Conservation (phyloP, 2,797 vertebrate genomes). For the Notolepis coatsorum region DNA sequence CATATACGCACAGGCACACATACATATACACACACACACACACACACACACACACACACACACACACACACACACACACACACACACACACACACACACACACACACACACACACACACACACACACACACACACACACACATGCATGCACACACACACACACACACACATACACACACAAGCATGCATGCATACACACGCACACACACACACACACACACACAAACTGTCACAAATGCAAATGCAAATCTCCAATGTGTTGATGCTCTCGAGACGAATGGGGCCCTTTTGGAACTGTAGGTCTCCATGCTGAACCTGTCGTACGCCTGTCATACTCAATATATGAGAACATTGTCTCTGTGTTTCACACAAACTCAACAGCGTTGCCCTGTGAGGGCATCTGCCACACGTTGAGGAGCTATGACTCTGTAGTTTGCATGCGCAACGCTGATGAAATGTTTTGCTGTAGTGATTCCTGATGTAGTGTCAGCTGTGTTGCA, state of each 20-base stretch:
- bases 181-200: background rate
- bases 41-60: background rate
- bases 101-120: background rate
- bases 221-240: background rate
- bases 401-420: too few species aligned
- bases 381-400: background rate
- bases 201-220: background rate
- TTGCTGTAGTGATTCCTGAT: too few species aligned
- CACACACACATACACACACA: slow-evolving; percentile 14
- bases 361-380: background rate
- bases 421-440: too few species aligned
- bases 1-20: background rate
- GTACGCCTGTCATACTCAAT: background rate
- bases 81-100: slow-evolving; percentile 13
- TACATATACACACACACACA: background rate
- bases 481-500: too few species aligned
- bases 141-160: background rate
- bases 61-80: background rate
- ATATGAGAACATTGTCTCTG: slow-evolving; percentile 1
- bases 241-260: background rate
- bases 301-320: background rate
- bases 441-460: too few species aligned
- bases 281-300: background rate
- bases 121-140: background rate
- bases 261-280: background rate